Base-by-base conservation (phyloP, 2,888 invertebrate species). In the Cephus rjabovi region DNA sequence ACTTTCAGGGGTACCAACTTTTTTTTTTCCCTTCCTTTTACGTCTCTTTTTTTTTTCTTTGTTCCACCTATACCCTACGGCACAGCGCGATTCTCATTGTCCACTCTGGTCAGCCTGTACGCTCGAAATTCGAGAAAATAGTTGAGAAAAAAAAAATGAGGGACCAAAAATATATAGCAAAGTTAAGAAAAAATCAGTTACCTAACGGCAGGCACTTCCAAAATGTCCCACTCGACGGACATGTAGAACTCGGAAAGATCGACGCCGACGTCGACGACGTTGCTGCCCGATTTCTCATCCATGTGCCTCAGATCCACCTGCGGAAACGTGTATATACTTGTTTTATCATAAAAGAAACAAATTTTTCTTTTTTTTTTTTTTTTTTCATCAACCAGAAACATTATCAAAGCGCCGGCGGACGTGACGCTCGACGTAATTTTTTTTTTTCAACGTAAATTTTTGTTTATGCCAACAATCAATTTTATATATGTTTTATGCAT, bases 191-290 rank as follows among this genome's bases (percentile, higher is more conserved):
- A 75, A 79, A 35, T 35, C 33, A 87, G 93, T 93, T 91, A 96
- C 97, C 97, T 96, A 84, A 97, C 97, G 84, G 97, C 97, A 84
- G 97, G 98, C 90, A 98, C 99, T 93, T 98, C 97, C 82, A 99
- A 94, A 88, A 99, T 98, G 93, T 99, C 99, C 99, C 99, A 99
- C 93, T 99, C 99, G 77, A 99, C 99, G 82, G 98, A 98, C 95
- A 97, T 97, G 93, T 99, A 99, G 94, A 99, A 99, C 93, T 98
- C 99, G 77, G 97, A 96, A 83, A 99, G 94, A 93, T 99, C 99
- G 81, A 99, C 98, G 77, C 99, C 99, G 81, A 97, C 96, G 80
- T 97, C 97, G 83, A 98, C 97, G 86, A 97, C 94, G 92, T 97
- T 97, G 92, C 97, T 97, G 87, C 97, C 97, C 75, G 95, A 95